phyloP scores from a whole-genome alignment of 2,888 invertebrate genomes.

The Drosophila hawaiiensis region DNA sequence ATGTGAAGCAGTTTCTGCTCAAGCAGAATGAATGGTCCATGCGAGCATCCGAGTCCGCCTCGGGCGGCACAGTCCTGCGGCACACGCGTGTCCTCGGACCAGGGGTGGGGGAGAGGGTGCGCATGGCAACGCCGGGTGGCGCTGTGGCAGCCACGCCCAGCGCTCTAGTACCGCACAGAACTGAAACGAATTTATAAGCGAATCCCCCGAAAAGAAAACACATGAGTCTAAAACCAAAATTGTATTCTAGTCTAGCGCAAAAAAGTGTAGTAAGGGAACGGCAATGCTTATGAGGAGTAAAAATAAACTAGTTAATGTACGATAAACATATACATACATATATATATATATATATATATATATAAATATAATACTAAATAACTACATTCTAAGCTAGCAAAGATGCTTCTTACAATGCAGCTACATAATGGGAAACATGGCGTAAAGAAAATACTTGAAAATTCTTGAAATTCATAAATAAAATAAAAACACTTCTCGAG shows the following conservation, averaged over 20 bases:
- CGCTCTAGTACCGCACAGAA: constrained; percentile 82
- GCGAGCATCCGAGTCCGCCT: constrained; percentile 62
- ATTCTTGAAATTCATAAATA: background rate
- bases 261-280: constrained; percentile 10
- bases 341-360: constrained; percentile 20
- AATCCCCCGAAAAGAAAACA: background rate
- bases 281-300: constrained; percentile 34
- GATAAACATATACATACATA: constrained; percentile 7
- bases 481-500: constrained; percentile 7
- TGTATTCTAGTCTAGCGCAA: constrained; percentile 71
- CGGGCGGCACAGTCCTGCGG: constrained; percentile 48
- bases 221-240: constrained; percentile 56
- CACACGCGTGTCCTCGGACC: constrained; percentile 79
- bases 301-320: constrained; percentile 52
- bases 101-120: constrained; percentile 78
- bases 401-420: constrained; percentile 34
- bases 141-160: constrained; percentile 59
- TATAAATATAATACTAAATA: constrained; percentile 29
- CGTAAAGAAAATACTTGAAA: constrained; percentile 18
- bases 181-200: constrained; percentile 85
- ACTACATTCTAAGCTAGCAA: constrained; percentile 44
- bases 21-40: constrained; percentile 86
- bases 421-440: constrained; percentile 22
- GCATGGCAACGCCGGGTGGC: constrained; percentile 64
- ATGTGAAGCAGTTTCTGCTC: constrained; percentile 90